These are phyloP conservation scores for Eublepharis macularius DNA, from an alignment of 2,113 vertebrate species.

Conservation along the genomic window DNA sequence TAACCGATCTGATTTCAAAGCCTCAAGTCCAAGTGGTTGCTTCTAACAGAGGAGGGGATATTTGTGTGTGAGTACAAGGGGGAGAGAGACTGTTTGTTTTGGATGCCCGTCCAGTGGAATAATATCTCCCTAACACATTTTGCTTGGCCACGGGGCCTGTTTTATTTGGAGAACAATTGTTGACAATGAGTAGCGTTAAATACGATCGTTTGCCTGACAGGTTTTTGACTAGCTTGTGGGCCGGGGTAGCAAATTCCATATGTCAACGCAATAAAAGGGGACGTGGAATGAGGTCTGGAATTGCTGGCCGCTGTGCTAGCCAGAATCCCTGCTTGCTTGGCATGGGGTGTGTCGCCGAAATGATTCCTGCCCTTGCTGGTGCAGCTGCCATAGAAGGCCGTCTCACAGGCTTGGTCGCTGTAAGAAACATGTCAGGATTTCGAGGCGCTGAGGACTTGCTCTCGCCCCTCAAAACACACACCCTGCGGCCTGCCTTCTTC, in stretches of 20 bases:
- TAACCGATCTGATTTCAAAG: constrained; percentile 55
- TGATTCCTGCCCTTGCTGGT: no score
- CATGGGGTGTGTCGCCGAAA: no score
- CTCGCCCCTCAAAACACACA: no score
- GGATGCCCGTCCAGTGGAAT: constrained; percentile 78
- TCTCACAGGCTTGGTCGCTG: no score
- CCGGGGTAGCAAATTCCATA: constrained; percentile 40
- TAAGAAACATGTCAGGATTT: no score
- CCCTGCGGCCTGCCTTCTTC: no score
- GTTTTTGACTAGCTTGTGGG: constrained; percentile 42
- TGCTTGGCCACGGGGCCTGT: constrained; percentile 70
- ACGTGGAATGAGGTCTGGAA: background rate
- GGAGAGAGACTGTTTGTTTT: constrained; percentile 74
- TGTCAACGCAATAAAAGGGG: background rate
- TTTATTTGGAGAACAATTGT: constrained; percentile 81
- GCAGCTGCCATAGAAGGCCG: no score
- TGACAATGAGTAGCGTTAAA: constrained; percentile 78
- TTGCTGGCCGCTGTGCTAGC: fast-evolving
- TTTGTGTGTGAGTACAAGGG: background rate
- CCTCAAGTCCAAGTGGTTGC: constrained; percentile 61
- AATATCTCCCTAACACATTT: constrained; percentile 79
- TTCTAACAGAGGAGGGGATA: background rate
- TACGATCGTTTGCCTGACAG: constrained; percentile 47
- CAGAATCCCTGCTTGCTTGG: background rate
- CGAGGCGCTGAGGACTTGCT: no score